A percentile compares a stretch with the other conserved stretches of the same genome.
phyloP scores from a whole-genome alignment of 1,140 invertebrate species.

The Drosophila littoralis region DNA sequence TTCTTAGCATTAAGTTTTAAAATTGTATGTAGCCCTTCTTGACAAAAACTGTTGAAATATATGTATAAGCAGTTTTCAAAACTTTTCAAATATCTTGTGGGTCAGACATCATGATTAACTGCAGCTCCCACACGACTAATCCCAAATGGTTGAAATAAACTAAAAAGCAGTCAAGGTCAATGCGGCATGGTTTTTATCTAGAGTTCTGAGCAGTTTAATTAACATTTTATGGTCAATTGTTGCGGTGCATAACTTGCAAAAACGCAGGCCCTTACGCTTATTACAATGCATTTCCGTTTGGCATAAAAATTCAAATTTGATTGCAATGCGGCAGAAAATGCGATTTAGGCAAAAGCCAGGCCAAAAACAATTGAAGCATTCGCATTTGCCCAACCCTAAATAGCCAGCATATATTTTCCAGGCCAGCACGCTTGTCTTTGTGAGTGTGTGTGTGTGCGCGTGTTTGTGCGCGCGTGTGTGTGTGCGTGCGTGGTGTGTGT shows the following conservation, averaged over 20 bases:
- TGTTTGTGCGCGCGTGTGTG: slow-evolving; percentile 1
- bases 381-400: slow-evolving; percentile 46
- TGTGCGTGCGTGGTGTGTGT: not conserved
- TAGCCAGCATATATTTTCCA: slow-evolving; percentile 37
- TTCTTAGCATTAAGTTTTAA: no score
- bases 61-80: no score
- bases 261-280: slow-evolving; percentile 57
- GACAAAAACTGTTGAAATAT: no score
- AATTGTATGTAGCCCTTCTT: no score
- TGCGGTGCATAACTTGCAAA: slow-evolving; percentile 24
- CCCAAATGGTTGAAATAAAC: slow-evolving; percentile 3
- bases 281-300: slow-evolving; percentile 71
- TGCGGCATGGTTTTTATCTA: slow-evolving; percentile 33
- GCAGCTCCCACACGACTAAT: not conserved
- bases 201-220: slow-evolving; percentile 30
- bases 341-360: slow-evolving; percentile 74
- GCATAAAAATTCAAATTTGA: slow-evolving; percentile 81
- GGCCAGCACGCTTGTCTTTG: slow-evolving; percentile 1
- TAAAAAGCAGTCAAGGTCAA: slow-evolving; percentile 24
- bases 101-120: not conserved
- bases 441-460: not conserved
- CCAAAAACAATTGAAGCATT: slow-evolving; percentile 2
- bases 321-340: slow-evolving; percentile 78
- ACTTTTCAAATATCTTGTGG: no score
- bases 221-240: slow-evolving; percentile 48